Percentiles rank a stretch among this genome's conserved stretches.
Conservation (phyloP, 1,140 invertebrate species). For the Archivesica marissinica region DNA sequence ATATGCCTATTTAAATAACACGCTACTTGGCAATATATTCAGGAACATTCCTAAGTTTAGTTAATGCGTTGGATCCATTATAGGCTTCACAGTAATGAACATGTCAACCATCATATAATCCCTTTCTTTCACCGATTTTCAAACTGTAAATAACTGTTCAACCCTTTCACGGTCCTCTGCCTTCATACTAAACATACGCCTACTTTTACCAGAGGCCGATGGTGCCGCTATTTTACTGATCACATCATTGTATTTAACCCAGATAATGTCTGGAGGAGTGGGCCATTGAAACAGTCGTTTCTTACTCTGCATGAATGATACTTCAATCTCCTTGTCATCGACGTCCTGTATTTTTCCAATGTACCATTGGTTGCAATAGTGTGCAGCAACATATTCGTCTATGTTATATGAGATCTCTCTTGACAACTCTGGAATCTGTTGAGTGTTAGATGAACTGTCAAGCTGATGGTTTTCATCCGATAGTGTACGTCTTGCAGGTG, state of each 20-base stretch:
- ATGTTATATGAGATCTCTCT: not conserved
- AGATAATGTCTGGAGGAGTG: constrained; percentile 3
- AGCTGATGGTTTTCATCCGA: not conserved
- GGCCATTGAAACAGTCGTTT: constrained; percentile 31
- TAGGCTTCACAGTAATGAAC: too few relatives aligned
- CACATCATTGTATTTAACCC: constrained; percentile 6
- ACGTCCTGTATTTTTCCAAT: not conserved
- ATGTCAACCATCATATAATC: too few relatives aligned
- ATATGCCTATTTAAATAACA: too few relatives aligned
- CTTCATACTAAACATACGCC: not conserved
- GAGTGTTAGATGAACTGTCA: too few relatives aligned
- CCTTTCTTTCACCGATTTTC: too few relatives aligned
- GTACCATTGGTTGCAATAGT: constrained; percentile 37
- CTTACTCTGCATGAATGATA: constrained; percentile 16
- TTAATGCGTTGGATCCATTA: too few relatives aligned
- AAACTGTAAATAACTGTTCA: not conserved
- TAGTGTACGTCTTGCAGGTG: not conserved
- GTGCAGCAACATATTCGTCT: constrained; percentile 10
- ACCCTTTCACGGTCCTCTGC: not conserved
- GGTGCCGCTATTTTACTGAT: constrained; percentile 10
- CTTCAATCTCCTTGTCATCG: constrained; percentile 8
- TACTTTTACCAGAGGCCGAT: not conserved
- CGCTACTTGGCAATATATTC: too few relatives aligned
- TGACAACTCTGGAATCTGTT: not conserved
- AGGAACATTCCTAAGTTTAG: too few relatives aligned